phyloP scores from a whole-genome alignment of 2,797 vertebrate genomes.

The Eptatretus atami region DNA sequence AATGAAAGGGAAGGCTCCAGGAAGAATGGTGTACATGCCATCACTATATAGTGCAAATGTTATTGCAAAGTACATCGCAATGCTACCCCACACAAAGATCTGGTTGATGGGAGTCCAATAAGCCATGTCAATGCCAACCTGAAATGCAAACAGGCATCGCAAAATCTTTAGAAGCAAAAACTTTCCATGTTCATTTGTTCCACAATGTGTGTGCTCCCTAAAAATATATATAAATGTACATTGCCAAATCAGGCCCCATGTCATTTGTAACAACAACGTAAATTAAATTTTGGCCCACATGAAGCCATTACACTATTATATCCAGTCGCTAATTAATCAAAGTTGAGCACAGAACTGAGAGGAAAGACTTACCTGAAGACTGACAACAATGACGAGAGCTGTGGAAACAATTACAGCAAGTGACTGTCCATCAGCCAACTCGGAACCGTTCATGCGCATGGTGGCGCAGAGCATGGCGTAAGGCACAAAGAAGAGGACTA shows the following conservation, averaged over 20 bases:
- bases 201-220: too few species aligned
- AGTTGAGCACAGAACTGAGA: neutral
- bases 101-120: constrained; percentile 77
- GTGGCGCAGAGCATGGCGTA: constrained; percentile 35
- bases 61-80: constrained; percentile 47
- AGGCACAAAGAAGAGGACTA: constrained; percentile 61
- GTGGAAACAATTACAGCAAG: constrained; percentile 55
- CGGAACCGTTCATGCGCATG: constrained; percentile 37
- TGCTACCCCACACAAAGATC: constrained; percentile 62
- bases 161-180: too few species aligned
- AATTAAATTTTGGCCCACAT: too few species aligned
- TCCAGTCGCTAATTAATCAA: too few species aligned
- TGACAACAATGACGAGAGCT: constrained; percentile 37
- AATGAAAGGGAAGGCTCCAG: constrained; percentile 38
- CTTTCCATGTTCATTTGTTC: too few species aligned
- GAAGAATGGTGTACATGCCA: constrained; percentile 47
- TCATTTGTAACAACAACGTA: too few species aligned
- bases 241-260: too few species aligned
- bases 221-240: too few species aligned
- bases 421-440: constrained; percentile 56
- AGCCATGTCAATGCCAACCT: constrained; percentile 47
- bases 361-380: constrained; percentile 24
- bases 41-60: constrained; percentile 65
- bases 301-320: too few species aligned
- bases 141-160: neutral